Conservation (phyloP, 2,113 vertebrate genomes). For the Urocynchramus pylzowi region DNA sequence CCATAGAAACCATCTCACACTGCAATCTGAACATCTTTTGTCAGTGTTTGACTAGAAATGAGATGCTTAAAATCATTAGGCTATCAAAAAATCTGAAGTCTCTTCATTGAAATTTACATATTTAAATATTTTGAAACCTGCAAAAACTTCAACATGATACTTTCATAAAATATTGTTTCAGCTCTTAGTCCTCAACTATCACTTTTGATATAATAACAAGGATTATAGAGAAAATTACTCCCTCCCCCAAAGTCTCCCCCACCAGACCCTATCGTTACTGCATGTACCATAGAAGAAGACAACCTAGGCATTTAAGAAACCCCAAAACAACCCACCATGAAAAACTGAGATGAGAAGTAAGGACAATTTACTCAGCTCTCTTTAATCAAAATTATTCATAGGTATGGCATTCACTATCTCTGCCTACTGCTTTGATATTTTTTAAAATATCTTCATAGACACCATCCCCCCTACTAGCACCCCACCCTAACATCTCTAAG, state of each 20-base stretch:
- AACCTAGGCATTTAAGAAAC: conserved; percentile 45
- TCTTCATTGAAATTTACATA: conserved; percentile 84
- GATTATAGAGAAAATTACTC: conserved; percentile 71
- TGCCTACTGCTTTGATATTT: neutral
- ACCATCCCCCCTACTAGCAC: conserved; percentile 1
- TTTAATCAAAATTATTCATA: conserved; percentile 28
- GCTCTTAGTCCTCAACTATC: conserved; percentile 80
- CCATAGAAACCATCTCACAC: conserved; percentile 86
- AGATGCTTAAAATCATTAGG: conserved; percentile 86
- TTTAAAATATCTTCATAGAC: neutral
- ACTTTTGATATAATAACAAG: conserved; percentile 78
- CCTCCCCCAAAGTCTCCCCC: conserved; percentile 50
- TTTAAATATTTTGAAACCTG: conserved; percentile 88
- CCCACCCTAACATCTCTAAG: too few relatives aligned
- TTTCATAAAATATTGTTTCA: conserved; percentile 85
- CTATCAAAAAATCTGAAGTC: conserved; percentile 84
- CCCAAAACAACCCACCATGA: neutral
- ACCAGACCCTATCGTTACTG: conserved; percentile 46
- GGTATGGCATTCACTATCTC: conserved; percentile 7
- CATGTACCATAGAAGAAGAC: conserved; percentile 28
- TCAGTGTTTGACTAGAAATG: conserved; percentile 85
- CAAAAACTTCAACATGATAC: conserved; percentile 84
- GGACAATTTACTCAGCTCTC: conserved; percentile 42
- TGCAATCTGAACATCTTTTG: conserved; percentile 86
- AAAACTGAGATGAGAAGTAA: neutral